Base-by-base conservation (phyloP, 2,797 vertebrate species). In the Chaenodraco wilsoni region DNA sequence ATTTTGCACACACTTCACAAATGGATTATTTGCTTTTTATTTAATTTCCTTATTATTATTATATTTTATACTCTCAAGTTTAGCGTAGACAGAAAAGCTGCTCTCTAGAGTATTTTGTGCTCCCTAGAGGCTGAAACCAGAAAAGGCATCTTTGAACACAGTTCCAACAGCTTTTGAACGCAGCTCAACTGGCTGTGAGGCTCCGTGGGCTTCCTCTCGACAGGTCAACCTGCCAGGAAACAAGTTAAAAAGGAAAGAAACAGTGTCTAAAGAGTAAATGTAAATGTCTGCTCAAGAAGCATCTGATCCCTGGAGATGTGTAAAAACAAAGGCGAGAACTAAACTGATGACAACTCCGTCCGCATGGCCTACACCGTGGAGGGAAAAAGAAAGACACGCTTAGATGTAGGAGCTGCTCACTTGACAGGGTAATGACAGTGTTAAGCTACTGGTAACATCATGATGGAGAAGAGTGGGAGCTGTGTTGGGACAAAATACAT, bases 331-430 rank as follows among this genome's bases (percentile, higher is more conserved):
- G 87, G 85, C 44, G 86, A 92, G 86, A 89, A 92, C 79, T 84
- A 84, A 89, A 87, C 91, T 81, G 91, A 91, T 92, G 91, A 93
- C 90, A 94, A 89, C 84, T 81, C 76, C 79, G 72, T 93, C 84
- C 76, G 64, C 79, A 76, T 44, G 23, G 76, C 76, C 67, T 62
- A 43, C 63, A 65, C 70, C 13, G 37, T 66, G 65, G 74, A 62
- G 71, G 69, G 45, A 79, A 81, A 81, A 78, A 72, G 68, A 17
- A 67, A 84, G 83, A 69, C 65, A 23, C 8, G 62, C 71, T 84
- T 23, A n/a, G 69, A 83, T 87, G 87, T 74, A 87, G 79, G 82
- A 88, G 76, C 81, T 69, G 80, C 83, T 88, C 76, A 81, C 72
- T 83, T 86, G 78, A 87, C 87, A 79, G 85, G 82, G 84, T 82